Conservation (phyloP, 2,797 vertebrate genomes). For the Platyrinchus mystaceus region DNA sequence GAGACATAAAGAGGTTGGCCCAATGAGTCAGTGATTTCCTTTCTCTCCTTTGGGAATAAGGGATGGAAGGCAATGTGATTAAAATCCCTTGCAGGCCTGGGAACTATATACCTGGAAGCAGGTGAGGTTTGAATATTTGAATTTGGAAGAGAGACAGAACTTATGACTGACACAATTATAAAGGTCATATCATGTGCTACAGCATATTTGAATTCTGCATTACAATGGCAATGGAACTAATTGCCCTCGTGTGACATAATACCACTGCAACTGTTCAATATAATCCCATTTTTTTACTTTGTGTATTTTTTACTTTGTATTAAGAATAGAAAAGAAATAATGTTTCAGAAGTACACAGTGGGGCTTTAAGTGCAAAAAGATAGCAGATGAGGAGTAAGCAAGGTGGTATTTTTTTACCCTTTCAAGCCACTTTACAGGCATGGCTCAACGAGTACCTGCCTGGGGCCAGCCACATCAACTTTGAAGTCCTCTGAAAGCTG, state of each 20-base stretch:
- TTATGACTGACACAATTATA: neutral
- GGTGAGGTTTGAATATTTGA: neutral
- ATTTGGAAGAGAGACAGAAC: neutral
- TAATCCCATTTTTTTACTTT: neutral
- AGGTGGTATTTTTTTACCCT: neutral
- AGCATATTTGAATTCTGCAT: neutral
- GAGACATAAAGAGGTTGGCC: neutral
- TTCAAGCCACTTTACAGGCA: neutral
- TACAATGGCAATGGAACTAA: neutral
- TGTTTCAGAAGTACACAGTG: neutral
- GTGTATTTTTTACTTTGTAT: neutral
- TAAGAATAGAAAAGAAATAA: neutral
- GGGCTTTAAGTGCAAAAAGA: neutral
- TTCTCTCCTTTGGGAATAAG: neutral
- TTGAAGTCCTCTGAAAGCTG: slow-evolving; percentile 15
- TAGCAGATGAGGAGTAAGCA: neutral
- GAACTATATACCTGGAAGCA: neutral
- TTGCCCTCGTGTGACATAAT: neutral
- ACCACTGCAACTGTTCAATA: neutral
- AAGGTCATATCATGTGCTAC: neutral
- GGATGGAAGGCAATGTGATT: neutral
- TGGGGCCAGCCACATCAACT: neutral
- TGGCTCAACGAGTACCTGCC: neutral
- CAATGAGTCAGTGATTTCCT: neutral
- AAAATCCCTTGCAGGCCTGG: neutral